These are phyloP conservation scores for Ylistrum balloti DNA, from an alignment of 1,140 invertebrate species.

Conservation along the genomic window DNA sequence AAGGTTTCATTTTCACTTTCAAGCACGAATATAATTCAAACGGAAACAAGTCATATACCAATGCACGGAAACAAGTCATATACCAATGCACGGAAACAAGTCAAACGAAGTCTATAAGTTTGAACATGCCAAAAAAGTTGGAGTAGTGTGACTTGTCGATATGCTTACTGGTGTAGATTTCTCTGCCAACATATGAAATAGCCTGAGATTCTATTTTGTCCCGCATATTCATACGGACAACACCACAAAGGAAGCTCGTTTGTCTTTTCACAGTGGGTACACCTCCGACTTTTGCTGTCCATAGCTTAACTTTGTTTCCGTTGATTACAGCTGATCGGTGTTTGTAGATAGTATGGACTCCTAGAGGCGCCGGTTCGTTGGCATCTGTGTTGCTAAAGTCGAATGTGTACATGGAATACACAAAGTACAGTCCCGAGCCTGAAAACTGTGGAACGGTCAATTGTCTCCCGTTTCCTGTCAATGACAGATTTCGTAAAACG, in stretches of 20 bases:
- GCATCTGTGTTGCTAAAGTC: neutral
- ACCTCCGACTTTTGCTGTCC: neutral
- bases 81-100: too few species aligned
- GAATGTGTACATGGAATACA: neutral
- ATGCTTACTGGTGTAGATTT: neutral
- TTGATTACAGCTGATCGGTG: neutral
- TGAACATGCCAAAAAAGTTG: neutral
- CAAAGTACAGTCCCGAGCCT: neutral
- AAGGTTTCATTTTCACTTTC: too few species aligned
- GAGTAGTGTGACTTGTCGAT: neutral
- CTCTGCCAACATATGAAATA: neutral
- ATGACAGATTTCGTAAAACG: neutral
- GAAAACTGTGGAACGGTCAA: neutral
- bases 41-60: too few species aligned
- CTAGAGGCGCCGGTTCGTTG: neutral
- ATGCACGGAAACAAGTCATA: too few species aligned
- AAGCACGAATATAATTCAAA: too few species aligned
- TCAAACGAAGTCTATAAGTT: neutral
- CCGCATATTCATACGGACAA: neutral
- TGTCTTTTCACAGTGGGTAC: neutral
- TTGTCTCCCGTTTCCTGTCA: neutral
- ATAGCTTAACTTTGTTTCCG: neutral
- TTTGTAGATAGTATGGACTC: neutral
- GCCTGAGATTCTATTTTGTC: neutral
- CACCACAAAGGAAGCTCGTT: neutral